A percentile compares a stretch with the other conserved stretches of the same genome.
These are phyloP conservation scores for Agrochola lota DNA, from an alignment of 2,888 invertebrate species.

Conservation along the genomic window DNA sequence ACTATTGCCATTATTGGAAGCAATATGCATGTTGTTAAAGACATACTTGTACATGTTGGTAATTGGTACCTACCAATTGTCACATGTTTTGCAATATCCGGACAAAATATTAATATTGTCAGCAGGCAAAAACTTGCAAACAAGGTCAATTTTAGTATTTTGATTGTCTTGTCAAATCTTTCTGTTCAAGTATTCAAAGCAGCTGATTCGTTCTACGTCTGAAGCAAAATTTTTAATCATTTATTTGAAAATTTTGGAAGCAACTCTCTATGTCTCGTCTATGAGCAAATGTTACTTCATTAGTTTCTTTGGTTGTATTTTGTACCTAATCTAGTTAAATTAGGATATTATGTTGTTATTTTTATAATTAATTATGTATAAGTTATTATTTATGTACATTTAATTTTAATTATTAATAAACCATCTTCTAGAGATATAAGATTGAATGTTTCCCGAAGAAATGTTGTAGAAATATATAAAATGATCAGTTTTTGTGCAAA, in stretches of 20 bases:
- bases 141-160: constrained; percentile 25
- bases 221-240: constrained; percentile 6
- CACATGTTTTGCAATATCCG: constrained; percentile 22
- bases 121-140: constrained; percentile 11
- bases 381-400: no score
- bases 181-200: constrained; percentile 17
- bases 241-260: constrained; percentile 14
- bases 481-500: not conserved
- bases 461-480: not conserved
- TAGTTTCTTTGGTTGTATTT: not conserved
- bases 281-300: not conserved
- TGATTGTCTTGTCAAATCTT: constrained; percentile 2
- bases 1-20: not conserved
- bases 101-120: constrained; percentile 29
- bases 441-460: not conserved
- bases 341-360: no score
- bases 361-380: no score
- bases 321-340: no score
- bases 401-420: no score
- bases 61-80: not conserved
- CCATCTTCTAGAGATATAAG: not conserved
- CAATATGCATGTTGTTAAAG: not conserved
- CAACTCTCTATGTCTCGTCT: no score
- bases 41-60: no score
- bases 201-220: constrained; percentile 47